phyloP scores from a whole-genome alignment of 1,140 invertebrate genomes.

The Drosophila lini region DNA sequence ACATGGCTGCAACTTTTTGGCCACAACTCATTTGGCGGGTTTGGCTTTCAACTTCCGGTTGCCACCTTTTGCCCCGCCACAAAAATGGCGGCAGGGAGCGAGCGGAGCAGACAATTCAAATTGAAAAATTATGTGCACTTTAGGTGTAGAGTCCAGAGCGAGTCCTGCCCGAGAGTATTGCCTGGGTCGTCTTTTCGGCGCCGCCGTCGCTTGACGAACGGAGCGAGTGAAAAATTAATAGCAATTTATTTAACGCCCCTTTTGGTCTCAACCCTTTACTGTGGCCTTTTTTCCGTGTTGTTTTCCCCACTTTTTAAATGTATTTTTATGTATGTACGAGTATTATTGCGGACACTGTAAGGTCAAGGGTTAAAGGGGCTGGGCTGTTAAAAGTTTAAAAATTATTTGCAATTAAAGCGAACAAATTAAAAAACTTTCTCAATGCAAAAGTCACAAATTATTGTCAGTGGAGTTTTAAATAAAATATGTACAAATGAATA shows the following conservation, averaged over 20 bases:
- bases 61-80: conserved; percentile 70
- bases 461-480: conserved; percentile 13
- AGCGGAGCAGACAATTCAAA: conserved; percentile 67
- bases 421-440: conserved; percentile 77
- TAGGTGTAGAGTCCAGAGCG: conserved; percentile 58
- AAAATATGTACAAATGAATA: conserved; percentile 43
- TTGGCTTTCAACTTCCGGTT: conserved; percentile 37
- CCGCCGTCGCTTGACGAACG: conserved; percentile 71
- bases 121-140: conserved; percentile 84
- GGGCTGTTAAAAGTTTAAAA: conserved; percentile 64
- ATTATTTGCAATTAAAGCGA: conserved; percentile 79
- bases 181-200: conserved; percentile 61
- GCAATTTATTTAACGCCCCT: conserved; percentile 76
- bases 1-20: conserved; percentile 72
- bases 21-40: conserved; percentile 78
- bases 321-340: conserved; percentile 50
- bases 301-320: conserved; percentile 50
- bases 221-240: conserved; percentile 81
- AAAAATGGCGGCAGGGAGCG: conserved; percentile 41
- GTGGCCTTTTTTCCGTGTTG: background rate
- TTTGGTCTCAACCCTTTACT: conserved; percentile 13
- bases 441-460: conserved; percentile 31
- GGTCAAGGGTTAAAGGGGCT: conserved; percentile 51
- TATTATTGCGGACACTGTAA: conserved; percentile 38
- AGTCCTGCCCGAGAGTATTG: conserved; percentile 15